Evolutionary conservation across 2,888 invertebrate species (phyloP), one percentile per base, ranked within the genome.

Genomic region (Drosophila suboccidentalis): DNA sequence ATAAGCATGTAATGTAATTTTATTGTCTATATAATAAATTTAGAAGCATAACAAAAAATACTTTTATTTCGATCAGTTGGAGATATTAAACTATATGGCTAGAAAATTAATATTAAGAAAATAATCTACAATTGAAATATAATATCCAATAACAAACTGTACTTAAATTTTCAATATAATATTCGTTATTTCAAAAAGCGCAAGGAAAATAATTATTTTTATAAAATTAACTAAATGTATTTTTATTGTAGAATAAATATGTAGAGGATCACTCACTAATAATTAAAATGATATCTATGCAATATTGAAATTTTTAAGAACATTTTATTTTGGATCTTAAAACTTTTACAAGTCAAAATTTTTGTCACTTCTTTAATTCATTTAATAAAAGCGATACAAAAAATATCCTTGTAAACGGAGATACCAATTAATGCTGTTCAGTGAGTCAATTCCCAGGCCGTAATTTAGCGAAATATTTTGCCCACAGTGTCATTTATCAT

Each of bases 401-500:
- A 1, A 15, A 3, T 9, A 9, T 15, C 15, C 39, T 3, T 39
- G 1, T 15, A 39, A 39, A 17, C 3, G 9, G 10, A 39, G 19
- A 43, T 8, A 47, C 15, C 13, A 29, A 29, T 29, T n/a, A 15
- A 47, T 29, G 26, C 3, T n/a, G 9, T 2, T 17, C 41, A 32
- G 22, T 36, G 36, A 36, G 10, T 44, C 6, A 15, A 15, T 50
- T 43, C 34, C 22, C 59, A 43, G 26, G 32, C 39, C 39, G 39
- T 38, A 26, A 58, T 34, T 60, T 57, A 29, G 39, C 34, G 4
- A 36, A 26, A 54, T 49, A 19, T 26, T 60, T 47, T 49, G 19
- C 63, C 80, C 84, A 68, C 81, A 75, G 53, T 17, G 69, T 71
- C 75, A 71, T 84, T 75, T 71, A 87, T 82, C 82, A 83, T 78